Base-by-base conservation (phyloP, 53 echinoderm and acorn worm species). In the Hippasteria phrygiana region DNA sequence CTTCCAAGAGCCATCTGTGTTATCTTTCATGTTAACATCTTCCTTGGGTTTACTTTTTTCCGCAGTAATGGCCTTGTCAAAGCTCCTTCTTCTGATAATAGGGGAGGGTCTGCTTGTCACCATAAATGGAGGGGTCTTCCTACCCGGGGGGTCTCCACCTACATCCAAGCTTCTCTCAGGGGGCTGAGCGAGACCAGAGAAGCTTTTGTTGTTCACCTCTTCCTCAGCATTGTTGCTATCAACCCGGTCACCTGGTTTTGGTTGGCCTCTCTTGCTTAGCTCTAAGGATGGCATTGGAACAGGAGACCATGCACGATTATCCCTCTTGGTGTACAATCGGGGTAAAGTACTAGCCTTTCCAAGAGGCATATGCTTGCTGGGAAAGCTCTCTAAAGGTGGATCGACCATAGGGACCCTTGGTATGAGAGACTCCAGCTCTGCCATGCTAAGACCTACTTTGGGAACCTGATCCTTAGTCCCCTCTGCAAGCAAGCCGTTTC, bases 81-180 rank as follows among this genome's bases (percentile, higher is more conserved):
- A 85, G 70, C 85, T 85, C 64, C 37, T 85, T 18, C 85, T 43
- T 35, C 85, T 47, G 36, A 20, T 53, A 53, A 70, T 26, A 11
- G 85, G 54, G 24, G 85, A 51, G 48, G 85, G 85, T 85, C 85
- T 85, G 10, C 71, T 40, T 33, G 85, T 71, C 33, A 85, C 47
- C 85, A 85, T 85, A 51, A 85, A 85, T 35, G 85, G 85, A 53
- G 85, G 85, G 36, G 85, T 85, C 26, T 85, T 64, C n/a, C 85
- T 67, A 28, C 79, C 79, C 9, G 79, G 74, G 20, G 41, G 56
- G 8, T 55, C 29, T 22, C 55, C 79, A 28, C 46, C 85, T 35
- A 22, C 36, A 35, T 85, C 71, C 31, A 38, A 85, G 36, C 28
- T 51, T 34, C 24, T 71, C 71, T 7, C 1, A 1, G 54, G 54